Base-by-base conservation (phyloP, 1,140 invertebrate species). In the Drosophila repletoides region DNA sequence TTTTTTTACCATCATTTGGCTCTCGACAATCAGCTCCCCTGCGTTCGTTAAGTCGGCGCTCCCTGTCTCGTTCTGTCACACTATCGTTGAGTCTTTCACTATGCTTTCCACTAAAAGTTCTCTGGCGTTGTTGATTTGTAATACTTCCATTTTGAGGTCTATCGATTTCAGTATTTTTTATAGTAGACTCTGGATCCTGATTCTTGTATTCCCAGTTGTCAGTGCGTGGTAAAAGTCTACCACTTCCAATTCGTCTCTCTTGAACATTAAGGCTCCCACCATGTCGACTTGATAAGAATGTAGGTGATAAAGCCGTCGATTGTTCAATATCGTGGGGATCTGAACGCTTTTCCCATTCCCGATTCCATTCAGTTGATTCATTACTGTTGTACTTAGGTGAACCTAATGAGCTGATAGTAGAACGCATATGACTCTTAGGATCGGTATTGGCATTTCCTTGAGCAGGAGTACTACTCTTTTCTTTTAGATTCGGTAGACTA, bases 201-300 rank as follows among this genome's bases (percentile, higher is more conserved):
- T 92, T 92, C 40, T 92, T 91, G 56, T 90, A 92, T 71, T 92
- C 93, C 93, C 92, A 94, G 72, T 88, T 80, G 56, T 91, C 92
- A 77, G 93, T 92, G 26, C 94, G 92, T 21, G 92, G 92, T 19
- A 95, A 88, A 10, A 96, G 93, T 2, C 95, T 92, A 2, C 95
- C 95, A 88, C 95, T 95, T 1, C 95, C 95, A 70, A 96, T 95
- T 29, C 94, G 92, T 26, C 94, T 91, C 21, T 91, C 91, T 31
- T 91, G 45, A 12, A 56, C 1, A 64, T 49, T 67, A 1, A 33
- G 6, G 17, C 22, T 31, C 22, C 21, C 22, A 5, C 9, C 31
- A 12, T 49, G 70, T 0, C 71, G 58, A 1, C 53, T 41, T 2
- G 43, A 19, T 4, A 46, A 56, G 38, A 65, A 60, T 26, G 80